Base-by-base conservation (phyloP, 2,113 vertebrate species). In the Thamnophis sirtalis region DNA sequence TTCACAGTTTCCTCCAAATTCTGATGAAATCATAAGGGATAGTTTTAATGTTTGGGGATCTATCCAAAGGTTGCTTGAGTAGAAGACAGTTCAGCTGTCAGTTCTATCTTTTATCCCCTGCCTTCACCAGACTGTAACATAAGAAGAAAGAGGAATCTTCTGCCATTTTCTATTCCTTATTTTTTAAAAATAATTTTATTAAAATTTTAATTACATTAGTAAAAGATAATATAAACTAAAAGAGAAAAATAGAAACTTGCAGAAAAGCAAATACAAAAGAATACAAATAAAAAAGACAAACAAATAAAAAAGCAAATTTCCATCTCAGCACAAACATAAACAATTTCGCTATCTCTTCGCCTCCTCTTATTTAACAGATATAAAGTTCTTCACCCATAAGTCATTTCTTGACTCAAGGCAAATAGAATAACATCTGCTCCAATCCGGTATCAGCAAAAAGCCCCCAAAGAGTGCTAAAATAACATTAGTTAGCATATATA, bases 1-100 rank as follows among this genome's bases (percentile, higher is more conserved):
- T 89, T 43, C 13, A 90, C 54, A 89, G 7, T 60, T 87, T 84
- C 9, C 50, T 89, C 50, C 86, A 91, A 26, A 91, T 90, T 92
- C 55, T 94, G 26, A 26, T 89, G 48, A 88, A 85, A 87, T 80
- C 10, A 88, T 86, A 88, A 89, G 92, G 28, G 49, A 94, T 91
- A 55, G 55, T 60, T 86, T 13, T 48, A 24, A 54, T 5, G 3
- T 55, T 56, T 86, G 13, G 6, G 54, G 43, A n/a, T 51, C 15
- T 68, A 68, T 63, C 15, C 56, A 89, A 19, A 7, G 7, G 48
- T 28, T 28, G 33, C 11, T 24, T 56, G 24, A 88, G 9, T 43
- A 15, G 53, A 58, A 88, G 21, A 33, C 43, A 60, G 54, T 9
- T 58, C 87, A 48, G 17, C 17, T 38, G 7, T 21, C 17, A 7